Base-by-base conservation (phyloP, 2,888 invertebrate species). In the Coleophora deauratella region DNA sequence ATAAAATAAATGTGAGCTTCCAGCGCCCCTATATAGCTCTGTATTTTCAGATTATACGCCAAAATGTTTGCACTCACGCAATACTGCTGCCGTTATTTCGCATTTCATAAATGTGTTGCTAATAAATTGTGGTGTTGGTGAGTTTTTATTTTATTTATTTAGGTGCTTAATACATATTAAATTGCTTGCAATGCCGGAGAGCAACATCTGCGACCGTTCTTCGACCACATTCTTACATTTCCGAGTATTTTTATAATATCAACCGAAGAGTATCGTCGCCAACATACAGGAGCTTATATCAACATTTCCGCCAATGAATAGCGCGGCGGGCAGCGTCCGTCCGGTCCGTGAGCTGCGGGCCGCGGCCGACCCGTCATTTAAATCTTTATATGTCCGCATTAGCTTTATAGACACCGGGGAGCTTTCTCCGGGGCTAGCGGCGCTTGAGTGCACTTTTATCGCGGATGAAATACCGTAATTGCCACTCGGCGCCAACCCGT, bases 1-100 rank as follows among this genome's bases (percentile, higher is more conserved):
- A 80, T 84, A 80, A 84, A 84, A 84, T 81, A 80, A 84, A 84
- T 82, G 84, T 82, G 82, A 75, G 77, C 76, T 73, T 74, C 73
- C 63, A 77, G 72, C 65, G 57, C 70, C 64, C 67, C 74, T 70
- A 74, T 74, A 76, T 74, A 74, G 68, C 72, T 68, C 72, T 60
- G 71, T 72, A 69, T 74, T 75, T 63, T 56, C 71, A 77, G 76
- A 82, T 81, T 82, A 82, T 82, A 81, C 72, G 79, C 69, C 76
- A 66, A 77, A 80, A 81, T 80, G 82, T 81, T 82, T 76, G 70
- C 80, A 74, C 66, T 67, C 71, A 71, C 70, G 71, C 67, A 65
- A 66, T 66, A 71, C 66, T 65, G 70, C 58, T 68, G 67, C 59
- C 64, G 62, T 72, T 72, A 71, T 68, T 21, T 62, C 68, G 39